Percentiles rank a stretch among this genome's conserved stretches.
phyloP scores from a whole-genome alignment of 1,140 invertebrate genomes.

The fruit fly (Drosophila melanogaster) region Release_6_plus_ISO1_MT NT_033779.5:4016001-4016500 shows the following conservation, averaged over 20 bases:
- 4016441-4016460: too few species aligned
- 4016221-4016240: conserved; percentile 57
- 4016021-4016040: conserved; percentile 71
- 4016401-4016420: too few species aligned
- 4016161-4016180: conserved; percentile 6
- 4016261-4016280: conserved; percentile 50
- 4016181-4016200: conserved; percentile 56
- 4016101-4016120: neutral
- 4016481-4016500: conserved; percentile 78
- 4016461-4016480: conserved; percentile 10
- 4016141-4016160: conserved; percentile 9
- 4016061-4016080: conserved; percentile 21
- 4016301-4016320: neutral
- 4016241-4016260: conserved; percentile 28
- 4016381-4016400: too few species aligned
- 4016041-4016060: conserved; percentile 64
- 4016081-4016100: neutral
- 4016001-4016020: conserved; percentile 72
- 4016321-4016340: neutral
- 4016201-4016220: conserved; percentile 70
- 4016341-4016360: too few species aligned
- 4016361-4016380: too few species aligned
- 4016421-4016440: too few species aligned
- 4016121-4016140: conserved; percentile 27
- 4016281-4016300: conserved; percentile 34